Evolutionary conservation across 1,140 invertebrate species (phyloP).

Genomic region (Drosophila ogumai): DNA sequence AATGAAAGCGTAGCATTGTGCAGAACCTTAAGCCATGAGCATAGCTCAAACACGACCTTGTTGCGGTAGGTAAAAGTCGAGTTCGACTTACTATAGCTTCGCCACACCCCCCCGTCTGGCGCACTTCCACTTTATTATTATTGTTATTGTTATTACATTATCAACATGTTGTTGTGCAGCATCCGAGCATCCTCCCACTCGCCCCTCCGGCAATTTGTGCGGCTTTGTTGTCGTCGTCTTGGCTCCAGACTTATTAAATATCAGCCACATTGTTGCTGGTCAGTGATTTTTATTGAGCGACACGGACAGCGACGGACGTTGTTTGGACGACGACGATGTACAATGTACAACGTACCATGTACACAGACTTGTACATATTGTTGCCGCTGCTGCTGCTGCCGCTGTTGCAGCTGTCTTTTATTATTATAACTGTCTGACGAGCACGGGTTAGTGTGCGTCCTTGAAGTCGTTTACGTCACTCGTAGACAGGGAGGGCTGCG

Average conservation of each 20-base stretch:
- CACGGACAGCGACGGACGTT: conserved; percentile 23
- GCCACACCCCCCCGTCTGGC: conserved; percentile 13
- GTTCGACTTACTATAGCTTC: conserved; percentile 12
- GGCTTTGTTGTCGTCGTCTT: conserved; percentile 46
- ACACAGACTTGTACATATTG: conserved; percentile 9
- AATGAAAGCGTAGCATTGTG: conserved; percentile 9
- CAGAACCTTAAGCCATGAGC: conserved; percentile 12
- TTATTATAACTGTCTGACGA: conserved; percentile 60
- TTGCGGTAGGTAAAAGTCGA: conserved; percentile 55
- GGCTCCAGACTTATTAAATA: conserved; percentile 70
- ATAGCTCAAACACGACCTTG: conserved; percentile 58
- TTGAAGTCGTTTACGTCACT: conserved; percentile 77
- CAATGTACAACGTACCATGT: conserved; percentile 12
- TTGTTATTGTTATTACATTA: conserved; percentile 56
- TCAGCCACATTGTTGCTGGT: conserved; percentile 76
- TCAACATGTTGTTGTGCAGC: conserved; percentile 47
- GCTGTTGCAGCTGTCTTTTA: conserved; percentile 38
- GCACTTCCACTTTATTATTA: conserved; percentile 51
- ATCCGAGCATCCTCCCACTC: conserved; percentile 16
- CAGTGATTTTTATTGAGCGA: conserved; percentile 74
- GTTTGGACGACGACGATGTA: conserved; percentile 11
- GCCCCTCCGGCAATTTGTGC: conserved; percentile 10
- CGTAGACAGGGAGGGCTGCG: conserved; percentile 16
- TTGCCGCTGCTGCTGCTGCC: conserved; percentile 21
- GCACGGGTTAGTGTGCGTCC: conserved; percentile 69